These are phyloP conservation scores for Serripes groenlandicus DNA, from an alignment of 2,888 invertebrate genomes.

Conservation along the genomic window DNA sequence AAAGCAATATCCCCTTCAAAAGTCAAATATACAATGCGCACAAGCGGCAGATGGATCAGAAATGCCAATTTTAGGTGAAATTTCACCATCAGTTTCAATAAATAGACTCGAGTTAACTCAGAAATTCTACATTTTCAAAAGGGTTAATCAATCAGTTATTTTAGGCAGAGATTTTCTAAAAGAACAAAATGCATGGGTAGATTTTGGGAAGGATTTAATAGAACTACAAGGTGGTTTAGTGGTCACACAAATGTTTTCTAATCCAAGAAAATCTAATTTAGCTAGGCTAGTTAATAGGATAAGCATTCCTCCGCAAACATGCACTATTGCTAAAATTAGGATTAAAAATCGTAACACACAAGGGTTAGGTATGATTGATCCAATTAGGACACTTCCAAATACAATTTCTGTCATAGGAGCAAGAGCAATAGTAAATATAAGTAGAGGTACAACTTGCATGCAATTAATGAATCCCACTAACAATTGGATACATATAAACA, in stretches of 20 bases:
- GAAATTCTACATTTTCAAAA: conserved; percentile 39
- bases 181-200: conserved; percentile 41
- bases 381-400: conserved; percentile 41
- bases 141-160: conserved; percentile 33
- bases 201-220: conserved; percentile 41
- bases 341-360: conserved; percentile 3
- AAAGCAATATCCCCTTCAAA: conserved; percentile 12
- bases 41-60: conserved; percentile 25
- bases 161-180: conserved; percentile 61
- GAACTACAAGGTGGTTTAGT: conserved; percentile 39
- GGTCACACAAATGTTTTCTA: conserved; percentile 27
- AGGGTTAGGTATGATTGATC: conserved; percentile 29
- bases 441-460: conserved; percentile 14
- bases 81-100: conserved; percentile 22
- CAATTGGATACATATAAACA: conserved; percentile 35
- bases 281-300: conserved; percentile 46
- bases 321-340: conserved; percentile 26
- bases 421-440: conserved; percentile 21
- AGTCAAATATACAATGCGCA: conserved; percentile 22
- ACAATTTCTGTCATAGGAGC: conserved; percentile 43
- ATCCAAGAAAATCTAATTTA: conserved; percentile 26
- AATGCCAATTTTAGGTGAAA: conserved; percentile 33
- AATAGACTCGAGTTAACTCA: conserved; percentile 32
- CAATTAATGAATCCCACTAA: conserved; percentile 54
- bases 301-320: conserved; percentile 35